Conservation (phyloP, 2,888 invertebrate species). For the Terebella lapidaria region DNA sequence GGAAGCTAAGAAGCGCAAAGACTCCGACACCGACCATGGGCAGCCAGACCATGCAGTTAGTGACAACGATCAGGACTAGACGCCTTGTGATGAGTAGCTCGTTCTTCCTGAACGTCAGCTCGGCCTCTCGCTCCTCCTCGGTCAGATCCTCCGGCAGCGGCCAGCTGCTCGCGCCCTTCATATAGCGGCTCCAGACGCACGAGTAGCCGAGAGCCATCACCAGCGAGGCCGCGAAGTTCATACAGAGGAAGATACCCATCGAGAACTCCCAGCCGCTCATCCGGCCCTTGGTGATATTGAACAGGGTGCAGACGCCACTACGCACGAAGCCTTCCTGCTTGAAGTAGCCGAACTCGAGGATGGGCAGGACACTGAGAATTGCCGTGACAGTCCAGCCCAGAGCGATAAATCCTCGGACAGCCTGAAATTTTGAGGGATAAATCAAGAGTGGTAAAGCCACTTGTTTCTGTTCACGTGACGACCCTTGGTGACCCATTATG, state of each 20-base stretch:
- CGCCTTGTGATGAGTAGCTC: constrained; percentile 10
- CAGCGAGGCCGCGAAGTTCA: background rate
- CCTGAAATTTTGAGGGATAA: too few species aligned
- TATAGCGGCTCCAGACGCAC: background rate
- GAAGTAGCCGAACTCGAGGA: constrained; percentile 11
- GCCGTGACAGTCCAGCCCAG: constrained; percentile 7
- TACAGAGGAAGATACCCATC: constrained; percentile 1
- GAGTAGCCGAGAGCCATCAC: background rate
- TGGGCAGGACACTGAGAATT: constrained; percentile 5
- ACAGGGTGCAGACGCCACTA: constrained; percentile 1
- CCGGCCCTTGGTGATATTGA: constrained; percentile 6
- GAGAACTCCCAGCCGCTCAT: constrained; percentile 6
- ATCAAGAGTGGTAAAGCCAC: too few species aligned
- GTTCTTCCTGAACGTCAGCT: background rate
- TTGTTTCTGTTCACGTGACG: too few species aligned
- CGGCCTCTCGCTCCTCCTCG: constrained; percentile 4
- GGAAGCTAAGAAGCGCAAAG: constrained; percentile 5
- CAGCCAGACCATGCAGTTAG: constrained; percentile 8
- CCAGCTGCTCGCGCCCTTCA: background rate
- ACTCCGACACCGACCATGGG: constrained; percentile 1
- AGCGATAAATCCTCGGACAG: constrained; percentile 8
- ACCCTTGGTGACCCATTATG: too few species aligned
- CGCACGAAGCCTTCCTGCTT: constrained; percentile 1
- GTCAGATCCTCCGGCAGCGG: background rate
- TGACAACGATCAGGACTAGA: constrained; percentile 4